Conservation (phyloP, 2,888 invertebrate species). For the Meghimatium bilineatum region DNA sequence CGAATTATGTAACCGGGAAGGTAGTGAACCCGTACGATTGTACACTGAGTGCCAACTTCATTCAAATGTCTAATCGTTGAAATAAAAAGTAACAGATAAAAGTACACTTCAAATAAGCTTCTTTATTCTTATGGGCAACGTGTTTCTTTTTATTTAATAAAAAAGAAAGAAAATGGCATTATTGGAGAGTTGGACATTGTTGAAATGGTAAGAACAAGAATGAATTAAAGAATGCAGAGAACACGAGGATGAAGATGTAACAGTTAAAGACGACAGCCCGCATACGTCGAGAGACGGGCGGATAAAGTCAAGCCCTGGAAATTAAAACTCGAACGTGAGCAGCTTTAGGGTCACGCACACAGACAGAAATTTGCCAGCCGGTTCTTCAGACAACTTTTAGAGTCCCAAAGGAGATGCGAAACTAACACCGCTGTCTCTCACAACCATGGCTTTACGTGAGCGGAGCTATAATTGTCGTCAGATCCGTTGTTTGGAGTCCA, state of each 20-base stretch:
- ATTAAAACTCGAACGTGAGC: conserved; percentile 36
- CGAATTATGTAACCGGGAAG: too few species aligned
- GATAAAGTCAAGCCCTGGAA: conserved; percentile 41
- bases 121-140: too few species aligned
- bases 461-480: conserved; percentile 49
- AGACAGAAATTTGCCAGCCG: conserved; percentile 30
- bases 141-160: neutral
- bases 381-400: conserved; percentile 33
- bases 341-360: conserved; percentile 46
- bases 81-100: too few species aligned
- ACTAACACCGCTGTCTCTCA: conserved; percentile 50
- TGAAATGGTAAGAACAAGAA: neutral
- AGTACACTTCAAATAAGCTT: too few species aligned
- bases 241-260: neutral
- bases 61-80: too few species aligned
- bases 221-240: neutral
- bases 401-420: conserved; percentile 47
- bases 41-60: too few species aligned
- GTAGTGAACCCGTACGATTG: too few species aligned
- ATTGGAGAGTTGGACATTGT: neutral
- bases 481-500: conserved; percentile 48
- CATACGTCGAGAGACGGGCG: conserved; percentile 29
- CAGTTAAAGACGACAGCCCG: neutral
- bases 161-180: neutral
- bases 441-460: conserved; percentile 47